Evolutionary conservation across 2,888 invertebrate species (phyloP).

Genomic region (Tipula helvola): DNA sequence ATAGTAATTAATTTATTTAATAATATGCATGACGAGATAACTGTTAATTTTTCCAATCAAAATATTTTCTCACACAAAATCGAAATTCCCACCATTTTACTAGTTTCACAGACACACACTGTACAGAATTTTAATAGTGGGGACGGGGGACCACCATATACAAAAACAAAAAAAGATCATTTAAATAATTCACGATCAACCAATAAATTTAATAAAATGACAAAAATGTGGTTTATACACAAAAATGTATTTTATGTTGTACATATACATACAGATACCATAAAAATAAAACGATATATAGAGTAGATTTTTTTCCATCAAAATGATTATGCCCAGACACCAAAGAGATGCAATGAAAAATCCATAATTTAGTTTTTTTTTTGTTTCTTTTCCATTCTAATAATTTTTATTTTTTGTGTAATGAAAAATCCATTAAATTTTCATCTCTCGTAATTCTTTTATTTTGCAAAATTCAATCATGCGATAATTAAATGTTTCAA

Average conservation of each 20-base stretch:
- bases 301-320: not conserved
- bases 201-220: not conserved
- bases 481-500: not conserved
- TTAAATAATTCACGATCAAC: not conserved
- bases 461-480: not conserved
- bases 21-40: not conserved
- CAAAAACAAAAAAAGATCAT: not conserved
- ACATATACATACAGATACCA: not conserved
- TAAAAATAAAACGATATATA: not conserved
- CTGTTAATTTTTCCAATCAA: not conserved
- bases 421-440: not conserved
- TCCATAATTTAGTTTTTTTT: not conserved
- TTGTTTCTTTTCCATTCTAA: not conserved
- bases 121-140: not conserved
- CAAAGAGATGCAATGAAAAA: not conserved
- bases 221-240: not conserved
- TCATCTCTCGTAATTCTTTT: not conserved
- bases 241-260: not conserved
- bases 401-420: not conserved
- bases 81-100: not conserved
- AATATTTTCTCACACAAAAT: not conserved
- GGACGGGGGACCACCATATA: not conserved
- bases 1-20: not conserved
- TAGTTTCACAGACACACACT: not conserved
- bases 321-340: not conserved